A percentile compares a stretch with the other conserved stretches of the same genome.
Evolutionary conservation across 2,113 vertebrate genomes (phyloP).

Genomic region (Sander vitreus): DNA sequence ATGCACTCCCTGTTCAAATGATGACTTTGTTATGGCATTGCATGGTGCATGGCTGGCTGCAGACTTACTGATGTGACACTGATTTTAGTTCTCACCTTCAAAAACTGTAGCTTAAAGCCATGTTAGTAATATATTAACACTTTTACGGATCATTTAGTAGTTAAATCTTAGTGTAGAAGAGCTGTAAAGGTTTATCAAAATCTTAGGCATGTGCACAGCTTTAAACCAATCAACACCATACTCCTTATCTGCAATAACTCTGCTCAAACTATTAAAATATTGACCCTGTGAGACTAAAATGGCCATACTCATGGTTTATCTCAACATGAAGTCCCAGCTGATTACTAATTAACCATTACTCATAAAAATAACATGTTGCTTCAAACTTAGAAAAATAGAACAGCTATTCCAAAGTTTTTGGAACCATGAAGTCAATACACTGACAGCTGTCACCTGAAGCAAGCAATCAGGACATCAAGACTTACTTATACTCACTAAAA

Average conservation of each 20-base stretch:
- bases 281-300: constrained; percentile 19
- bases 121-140: neutral
- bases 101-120: neutral
- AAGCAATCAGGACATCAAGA: neutral
- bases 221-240: neutral
- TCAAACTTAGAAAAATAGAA: neutral
- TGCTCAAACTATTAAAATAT: constrained; percentile 1
- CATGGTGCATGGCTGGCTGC: neutral
- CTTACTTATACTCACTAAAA: neutral
- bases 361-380: constrained; percentile 7
- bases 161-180: neutral
- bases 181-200: neutral
- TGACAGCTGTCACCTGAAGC: neutral
- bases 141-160: neutral
- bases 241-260: neutral
- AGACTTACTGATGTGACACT: neutral
- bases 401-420: neutral
- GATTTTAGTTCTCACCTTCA: constrained; percentile 4
- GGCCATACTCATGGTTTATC: constrained; percentile 4
- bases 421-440: neutral
- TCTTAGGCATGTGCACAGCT: neutral
- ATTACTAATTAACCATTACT: constrained; percentile 33
- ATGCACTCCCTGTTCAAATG: neutral
- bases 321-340: neutral
- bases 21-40: neutral